Conservation (phyloP, 2,113 vertebrate species). For the Ciconia boyciana region DNA sequence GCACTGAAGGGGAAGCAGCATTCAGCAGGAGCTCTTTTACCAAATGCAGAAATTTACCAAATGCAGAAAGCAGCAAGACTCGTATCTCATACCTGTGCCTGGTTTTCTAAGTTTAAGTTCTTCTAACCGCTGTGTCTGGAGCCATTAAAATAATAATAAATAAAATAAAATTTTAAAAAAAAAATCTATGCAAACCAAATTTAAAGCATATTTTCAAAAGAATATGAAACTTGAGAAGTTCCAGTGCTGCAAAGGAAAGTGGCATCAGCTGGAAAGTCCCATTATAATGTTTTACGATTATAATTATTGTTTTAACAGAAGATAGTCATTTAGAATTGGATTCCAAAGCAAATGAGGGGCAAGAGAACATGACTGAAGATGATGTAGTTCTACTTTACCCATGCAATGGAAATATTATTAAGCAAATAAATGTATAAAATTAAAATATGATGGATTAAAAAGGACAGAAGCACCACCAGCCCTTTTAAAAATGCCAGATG, state of each 20-base stretch:
- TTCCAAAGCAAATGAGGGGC: background rate
- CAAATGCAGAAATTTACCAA: background rate
- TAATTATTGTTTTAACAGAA: background rate
- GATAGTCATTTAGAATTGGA: background rate
- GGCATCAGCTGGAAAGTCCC: background rate
- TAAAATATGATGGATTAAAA: background rate
- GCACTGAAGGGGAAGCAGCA: background rate
- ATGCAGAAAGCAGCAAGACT: background rate
- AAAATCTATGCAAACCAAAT: background rate
- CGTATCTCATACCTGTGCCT: fast-evolving
- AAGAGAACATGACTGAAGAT: background rate
- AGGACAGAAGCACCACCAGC: background rate
- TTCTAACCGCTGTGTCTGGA: background rate
- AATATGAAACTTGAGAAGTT: background rate
- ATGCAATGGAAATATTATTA: background rate
- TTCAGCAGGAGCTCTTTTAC: background rate
- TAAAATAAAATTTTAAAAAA: background rate
- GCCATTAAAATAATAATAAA: background rate
- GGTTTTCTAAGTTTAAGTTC: background rate
- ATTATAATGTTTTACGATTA: background rate
- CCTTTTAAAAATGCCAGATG: background rate
- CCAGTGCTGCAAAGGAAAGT: background rate
- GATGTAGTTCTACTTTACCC: background rate
- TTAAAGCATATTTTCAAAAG: background rate
- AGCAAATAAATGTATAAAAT: background rate